Conservation (phyloP, 1,140 invertebrate genomes). For the Acromyrmex echinatior region DNA sequence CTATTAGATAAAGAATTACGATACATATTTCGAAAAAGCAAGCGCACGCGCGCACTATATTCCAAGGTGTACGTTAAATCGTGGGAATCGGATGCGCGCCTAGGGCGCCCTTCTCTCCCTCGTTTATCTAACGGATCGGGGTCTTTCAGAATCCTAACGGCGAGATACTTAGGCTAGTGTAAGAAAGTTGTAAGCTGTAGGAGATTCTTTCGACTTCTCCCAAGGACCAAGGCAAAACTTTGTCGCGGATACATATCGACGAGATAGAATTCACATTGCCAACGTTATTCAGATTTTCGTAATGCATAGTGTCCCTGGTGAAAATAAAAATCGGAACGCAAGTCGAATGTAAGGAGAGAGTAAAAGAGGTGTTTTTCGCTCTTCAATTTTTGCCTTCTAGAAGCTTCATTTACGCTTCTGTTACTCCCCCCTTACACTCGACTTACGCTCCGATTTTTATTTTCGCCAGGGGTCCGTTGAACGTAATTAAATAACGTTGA, state of each 20-base stretch:
- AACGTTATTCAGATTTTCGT: slow-evolving; percentile 10
- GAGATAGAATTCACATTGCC: background rate
- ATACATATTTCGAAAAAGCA: slow-evolving; percentile 45
- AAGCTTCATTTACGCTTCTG: no score
- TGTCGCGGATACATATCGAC: background rate
- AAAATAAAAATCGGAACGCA: no score
- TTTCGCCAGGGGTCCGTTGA: no score
- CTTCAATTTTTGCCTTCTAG: no score
- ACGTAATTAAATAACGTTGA: background rate
- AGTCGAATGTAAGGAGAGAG: no score
- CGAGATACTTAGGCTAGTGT: background rate
- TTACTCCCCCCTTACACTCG: no score
- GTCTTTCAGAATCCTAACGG: slow-evolving; percentile 2
- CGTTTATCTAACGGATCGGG: slow-evolving; percentile 8
- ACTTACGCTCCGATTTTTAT: no score
- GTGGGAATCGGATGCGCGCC: slow-evolving; percentile 20
- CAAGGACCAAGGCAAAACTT: background rate
- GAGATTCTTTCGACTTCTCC: background rate
- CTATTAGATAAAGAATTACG: slow-evolving; percentile 60
- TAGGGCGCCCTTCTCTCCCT: background rate
- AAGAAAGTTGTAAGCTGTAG: background rate
- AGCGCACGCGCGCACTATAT: background rate
- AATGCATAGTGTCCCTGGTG: no score
- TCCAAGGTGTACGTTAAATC: background rate
- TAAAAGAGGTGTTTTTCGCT: no score